A percentile compares a stretch with the other conserved stretches of the same genome.
These are phyloP conservation scores for Cephus rjabovi DNA, from an alignment of 2,888 invertebrate genomes.

Conservation along the genomic window DNA sequence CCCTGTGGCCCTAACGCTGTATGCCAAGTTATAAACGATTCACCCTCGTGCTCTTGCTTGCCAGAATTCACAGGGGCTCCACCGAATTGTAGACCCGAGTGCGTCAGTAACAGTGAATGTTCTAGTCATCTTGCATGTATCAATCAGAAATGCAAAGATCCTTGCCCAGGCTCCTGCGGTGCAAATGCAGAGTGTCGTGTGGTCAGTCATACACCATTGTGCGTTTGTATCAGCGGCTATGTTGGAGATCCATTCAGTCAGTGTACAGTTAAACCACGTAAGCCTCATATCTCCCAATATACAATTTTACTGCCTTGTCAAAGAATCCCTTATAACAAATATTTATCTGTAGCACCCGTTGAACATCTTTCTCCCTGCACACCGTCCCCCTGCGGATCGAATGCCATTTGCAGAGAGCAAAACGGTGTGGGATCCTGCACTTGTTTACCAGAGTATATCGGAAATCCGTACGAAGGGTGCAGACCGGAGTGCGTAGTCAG, in stretches of 20 bases:
- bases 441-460: conserved; percentile 67
- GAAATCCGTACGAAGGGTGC: conserved; percentile 67
- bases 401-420: conserved; percentile 75
- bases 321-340: not conserved
- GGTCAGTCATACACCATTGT: conserved; percentile 60
- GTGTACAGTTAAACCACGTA: conserved; percentile 44
- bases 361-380: conserved; percentile 71
- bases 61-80: conserved; percentile 66
- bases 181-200: conserved; percentile 55
- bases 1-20: conserved; percentile 72
- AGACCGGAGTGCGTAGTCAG: conserved; percentile 69
- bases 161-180: conserved; percentile 61
- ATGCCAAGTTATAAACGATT: conserved; percentile 69
- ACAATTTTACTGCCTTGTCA: not conserved
- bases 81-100: conserved; percentile 68
- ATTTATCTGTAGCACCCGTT: conserved; percentile 4
- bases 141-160: conserved; percentile 56
- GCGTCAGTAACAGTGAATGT: conserved; percentile 66
- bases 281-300: conserved; percentile 19
- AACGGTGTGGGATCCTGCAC: conserved; percentile 69
- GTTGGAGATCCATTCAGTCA: conserved; percentile 60
- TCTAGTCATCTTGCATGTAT: conserved; percentile 63
- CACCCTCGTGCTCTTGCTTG: conserved; percentile 71
- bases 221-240: conserved; percentile 61
- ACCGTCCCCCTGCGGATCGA: conserved; percentile 83